Evolutionary conservation across 2,797 vertebrate species (phyloP).

Genomic region (Falco cherrug): DNA sequence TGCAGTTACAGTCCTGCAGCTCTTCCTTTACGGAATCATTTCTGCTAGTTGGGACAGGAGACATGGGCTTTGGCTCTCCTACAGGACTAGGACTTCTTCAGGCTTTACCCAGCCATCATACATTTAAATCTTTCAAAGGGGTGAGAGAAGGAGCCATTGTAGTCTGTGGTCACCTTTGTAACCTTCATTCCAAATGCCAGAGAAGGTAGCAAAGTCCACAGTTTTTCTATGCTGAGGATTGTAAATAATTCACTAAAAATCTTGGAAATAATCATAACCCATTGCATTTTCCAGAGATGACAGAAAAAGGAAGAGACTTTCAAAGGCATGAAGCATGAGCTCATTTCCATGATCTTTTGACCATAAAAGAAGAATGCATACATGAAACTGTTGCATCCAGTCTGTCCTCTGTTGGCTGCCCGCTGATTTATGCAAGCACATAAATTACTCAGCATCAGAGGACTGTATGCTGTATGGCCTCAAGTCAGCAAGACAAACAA

Average conservation of each 20-base stretch:
- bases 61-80: neutral
- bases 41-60: neutral
- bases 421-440: conserved; percentile 20
- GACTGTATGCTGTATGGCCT: neutral
- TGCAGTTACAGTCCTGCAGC: neutral
- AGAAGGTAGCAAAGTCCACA: neutral
- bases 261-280: conserved; percentile 1
- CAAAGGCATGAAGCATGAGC: neutral
- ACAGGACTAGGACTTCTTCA: neutral
- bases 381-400: neutral
- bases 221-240: neutral
- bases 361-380: conserved; percentile 9
- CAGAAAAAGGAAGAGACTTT: conserved; percentile 5
- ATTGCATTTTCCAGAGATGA: conserved; percentile 5
- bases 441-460: conserved; percentile 40
- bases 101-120: neutral
- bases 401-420: conserved; percentile 4
- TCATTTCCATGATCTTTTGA: conserved; percentile 37
- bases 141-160: neutral
- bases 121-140: neutral
- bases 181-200: neutral
- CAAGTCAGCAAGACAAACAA: conserved; percentile 50
- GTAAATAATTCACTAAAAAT: conserved; percentile 20
- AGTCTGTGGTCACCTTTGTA: neutral
- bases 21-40: neutral